Evolutionary conservation across 2,797 vertebrate species (phyloP).

Genomic region (Phoeniculus purpureus): DNA sequence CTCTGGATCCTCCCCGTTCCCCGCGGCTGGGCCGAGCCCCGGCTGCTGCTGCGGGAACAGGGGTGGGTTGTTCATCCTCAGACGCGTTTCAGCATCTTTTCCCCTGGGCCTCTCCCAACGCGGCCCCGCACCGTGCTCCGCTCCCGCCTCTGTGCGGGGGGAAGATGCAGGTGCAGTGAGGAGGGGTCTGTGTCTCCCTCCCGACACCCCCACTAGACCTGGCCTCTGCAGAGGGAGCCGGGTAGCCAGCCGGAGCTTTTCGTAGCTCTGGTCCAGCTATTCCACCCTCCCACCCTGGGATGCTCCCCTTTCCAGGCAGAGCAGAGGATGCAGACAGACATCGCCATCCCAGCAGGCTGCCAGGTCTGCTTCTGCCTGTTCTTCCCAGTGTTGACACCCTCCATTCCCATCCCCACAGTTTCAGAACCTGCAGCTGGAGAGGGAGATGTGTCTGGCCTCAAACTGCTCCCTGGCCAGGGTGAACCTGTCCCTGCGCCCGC

Average conservation of each 20-base stretch:
- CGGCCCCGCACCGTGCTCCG: neutral
- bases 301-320: neutral
- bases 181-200: neutral
- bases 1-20: rapidly evolving
- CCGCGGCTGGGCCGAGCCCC: neutral
- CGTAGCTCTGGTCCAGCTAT: neutral
- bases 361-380: neutral
- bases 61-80: neutral
- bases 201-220: neutral
- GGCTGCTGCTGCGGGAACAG: neutral
- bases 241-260: neutral
- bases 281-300: neutral
- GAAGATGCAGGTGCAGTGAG: neutral
- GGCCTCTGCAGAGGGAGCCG: neutral
- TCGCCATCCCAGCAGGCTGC: neutral
- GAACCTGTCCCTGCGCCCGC: slow-evolving; percentile 77
- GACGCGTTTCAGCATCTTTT: neutral
- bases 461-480: slow-evolving; percentile 77
- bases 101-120: neutral
- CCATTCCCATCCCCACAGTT: slow-evolving; percentile 50
- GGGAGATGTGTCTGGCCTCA: slow-evolving; percentile 76
- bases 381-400: neutral
- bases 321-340: neutral
- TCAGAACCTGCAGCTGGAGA: slow-evolving; percentile 79
- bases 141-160: neutral